Base-by-base conservation (phyloP, 2,797 vertebrate species). In the Lepus oiostolus region DNA sequence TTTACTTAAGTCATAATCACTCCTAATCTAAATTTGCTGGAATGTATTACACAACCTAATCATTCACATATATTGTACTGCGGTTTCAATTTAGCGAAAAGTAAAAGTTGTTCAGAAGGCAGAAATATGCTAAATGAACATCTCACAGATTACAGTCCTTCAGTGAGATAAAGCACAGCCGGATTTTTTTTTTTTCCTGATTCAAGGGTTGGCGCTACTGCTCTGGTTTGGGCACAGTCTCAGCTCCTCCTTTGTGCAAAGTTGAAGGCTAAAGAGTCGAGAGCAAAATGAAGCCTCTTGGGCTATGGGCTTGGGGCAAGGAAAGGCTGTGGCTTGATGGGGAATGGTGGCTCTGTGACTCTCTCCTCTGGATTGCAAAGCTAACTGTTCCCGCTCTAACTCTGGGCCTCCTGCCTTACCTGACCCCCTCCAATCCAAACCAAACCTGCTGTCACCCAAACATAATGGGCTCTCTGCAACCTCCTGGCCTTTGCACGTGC, bases 1-100 rank as follows among this genome's bases (percentile, higher is more conserved):
- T 98, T 98, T 95, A 97, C 98, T 97, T 95, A 96, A 97, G 95
- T 96, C 95, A 93, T 98, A 97, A 98, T 98, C 92, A 95, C 95
- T 97, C 95, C 97, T 97, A 98, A 98, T 98, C 97, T 97, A 97
- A 97, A 95, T 87, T 85, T 96, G 96, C 94, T 85, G 95, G 92
- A 90, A 97, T 97, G 96, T 96, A 93, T 97, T 97, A 84, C 97
- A 71, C 8, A 12, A 95, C 86, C 97, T 98, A 93, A 97, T 98
- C 98, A 90, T 88, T 98, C 98, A 97, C 96, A 7, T 93, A 93
- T 95, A 97, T 97, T 97, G 97, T 91, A 86, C 96, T 74, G 96
- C 5, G 0, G 88, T 54, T 97, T 94, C 96, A 93, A 97, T 91
- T 97, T 96, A 96, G 96, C 90, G 97, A 97, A 93, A 97, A 97